Percentiles rank a stretch among this genome's conserved stretches.
phyloP scores from a whole-genome alignment of 1,140 invertebrate genomes.

The Bombus affinis region DNA sequence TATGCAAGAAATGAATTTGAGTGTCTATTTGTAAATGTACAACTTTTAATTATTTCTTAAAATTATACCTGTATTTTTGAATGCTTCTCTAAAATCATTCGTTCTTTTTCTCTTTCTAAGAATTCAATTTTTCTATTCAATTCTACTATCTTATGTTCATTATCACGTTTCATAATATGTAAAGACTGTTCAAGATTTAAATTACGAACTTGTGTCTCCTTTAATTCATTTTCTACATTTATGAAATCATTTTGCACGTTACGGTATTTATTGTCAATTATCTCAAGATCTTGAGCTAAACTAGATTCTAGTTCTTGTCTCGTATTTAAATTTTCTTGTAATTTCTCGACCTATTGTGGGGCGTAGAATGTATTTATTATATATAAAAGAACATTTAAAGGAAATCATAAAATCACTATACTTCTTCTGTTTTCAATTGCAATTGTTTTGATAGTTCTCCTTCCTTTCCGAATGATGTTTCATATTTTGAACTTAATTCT shows the following conservation, averaged over 20 bases:
- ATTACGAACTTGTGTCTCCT: conserved; percentile 10
- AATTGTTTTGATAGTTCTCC: conserved; percentile 1
- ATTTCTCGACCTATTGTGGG: not conserved
- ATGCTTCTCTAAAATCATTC: not conserved
- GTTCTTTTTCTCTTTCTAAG: conserved; percentile 36
- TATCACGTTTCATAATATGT: not conserved
- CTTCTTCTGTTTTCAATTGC: conserved; percentile 1
- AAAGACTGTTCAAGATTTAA: conserved; percentile 4
- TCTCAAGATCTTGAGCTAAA: conserved; percentile 22
- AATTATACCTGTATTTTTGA: conserved; percentile 26
- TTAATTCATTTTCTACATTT: conserved; percentile 33
- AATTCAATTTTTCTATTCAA: conserved; percentile 13
- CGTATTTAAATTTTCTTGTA: not conserved
- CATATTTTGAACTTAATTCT: conserved; percentile 28
- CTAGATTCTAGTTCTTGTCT: conserved; percentile 32
- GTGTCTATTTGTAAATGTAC: not conserved
- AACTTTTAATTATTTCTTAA: not conserved
- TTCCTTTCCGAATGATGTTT: not conserved
- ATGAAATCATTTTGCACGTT: conserved; percentile 1
- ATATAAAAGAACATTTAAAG: not conserved
- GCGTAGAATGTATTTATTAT: not conserved
- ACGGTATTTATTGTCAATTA: conserved; percentile 8
- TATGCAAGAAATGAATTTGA: not conserved
- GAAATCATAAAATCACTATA: not conserved
- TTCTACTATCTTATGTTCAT: not conserved